Evolutionary conservation across 2,113 vertebrate genomes (phyloP), one percentile per base, ranked within the genome.

Genomic region (Damaliscus lunatus): DNA sequence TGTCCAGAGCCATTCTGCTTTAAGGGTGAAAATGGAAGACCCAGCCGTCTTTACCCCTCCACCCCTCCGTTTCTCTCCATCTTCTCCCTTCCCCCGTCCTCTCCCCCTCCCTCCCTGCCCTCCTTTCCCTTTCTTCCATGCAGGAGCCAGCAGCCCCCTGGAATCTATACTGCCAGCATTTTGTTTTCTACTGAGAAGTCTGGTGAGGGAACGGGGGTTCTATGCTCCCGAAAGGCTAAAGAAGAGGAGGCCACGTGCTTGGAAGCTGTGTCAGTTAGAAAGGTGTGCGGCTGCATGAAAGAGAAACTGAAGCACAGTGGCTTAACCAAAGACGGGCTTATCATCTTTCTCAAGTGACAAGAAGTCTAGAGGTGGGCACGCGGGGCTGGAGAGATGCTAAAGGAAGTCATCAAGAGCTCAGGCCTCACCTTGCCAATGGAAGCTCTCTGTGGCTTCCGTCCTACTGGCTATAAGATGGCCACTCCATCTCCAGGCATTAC

Each of bases 21-120:
- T 88, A 60, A 84, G 88, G 6, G 64, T 6, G 77, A 25, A 25
- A 60, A n/a, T 33, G n/a, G 50, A 95, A 87, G 31, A 5, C 57
- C 11, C 11, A 12, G 17, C 10, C 1, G 0, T 33, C 8, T 10
- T 1, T 8, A 48, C 9, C 6, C 13, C 11, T 16, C 8, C 3
- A 48, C 2, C 1, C 4, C 36, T 10, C 43, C 3, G 3, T 25
- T 15, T 11, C 7, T 12, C 25, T 4, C 3, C 6, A 21, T 13
- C 33, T 25, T 33, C 3, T 52, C 10, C 23, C 2, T 36, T 25
- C 16, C 7, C 29, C 19, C 6, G 0, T 33, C 6, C 12, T 12
- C 5, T 4, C 17, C 9, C 3, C 15, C 4, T 12, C 29, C 27
- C 19, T 12, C 6, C 19, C 2, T 59, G 6, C 23, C 1, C 23